Conservation (phyloP, 2,113 vertebrate genomes). For the Alaudala cheleensis region DNA sequence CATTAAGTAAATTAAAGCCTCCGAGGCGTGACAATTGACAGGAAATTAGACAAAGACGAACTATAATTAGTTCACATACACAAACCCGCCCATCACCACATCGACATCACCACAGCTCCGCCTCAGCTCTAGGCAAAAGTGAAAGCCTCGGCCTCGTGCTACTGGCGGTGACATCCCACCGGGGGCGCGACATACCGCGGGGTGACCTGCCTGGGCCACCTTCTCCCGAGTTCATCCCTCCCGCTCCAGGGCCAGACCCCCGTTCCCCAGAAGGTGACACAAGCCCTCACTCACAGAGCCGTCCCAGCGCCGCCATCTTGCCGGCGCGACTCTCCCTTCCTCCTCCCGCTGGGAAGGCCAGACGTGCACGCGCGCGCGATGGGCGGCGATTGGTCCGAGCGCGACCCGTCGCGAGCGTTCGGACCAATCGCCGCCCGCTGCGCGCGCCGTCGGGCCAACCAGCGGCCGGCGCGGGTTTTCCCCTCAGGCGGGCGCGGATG, state of each 20-base stretch:
- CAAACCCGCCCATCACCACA: background rate
- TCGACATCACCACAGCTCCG: background rate
- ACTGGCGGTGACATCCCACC: background rate
- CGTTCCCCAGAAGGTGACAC: background rate
- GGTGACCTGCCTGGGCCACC: too few species aligned
- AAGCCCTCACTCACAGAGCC: background rate
- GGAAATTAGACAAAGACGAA: background rate
- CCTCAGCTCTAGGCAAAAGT: background rate
- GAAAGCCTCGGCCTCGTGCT: background rate
- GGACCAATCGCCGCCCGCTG: fast-evolving
- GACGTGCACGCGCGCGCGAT: fast-evolving
- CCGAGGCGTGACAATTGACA: background rate
- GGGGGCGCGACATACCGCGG: background rate
- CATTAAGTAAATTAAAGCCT: background rate
- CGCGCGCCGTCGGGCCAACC: background rate
- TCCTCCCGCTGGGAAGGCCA: fast-evolving
- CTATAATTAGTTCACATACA: background rate
- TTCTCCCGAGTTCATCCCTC: background rate
- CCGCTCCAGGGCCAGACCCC: background rate
- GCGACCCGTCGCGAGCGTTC: fast-evolving
- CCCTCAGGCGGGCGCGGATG: background rate
- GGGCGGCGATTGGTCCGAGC: background rate
- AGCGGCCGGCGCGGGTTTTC: background rate
- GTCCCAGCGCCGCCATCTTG: background rate
- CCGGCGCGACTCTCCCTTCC: background rate